A percentile compares a stretch with the other conserved stretches of the same genome.
phyloP scores from a whole-genome alignment of 2,888 invertebrate genomes.

The Amblyteles armatorius region DNA sequence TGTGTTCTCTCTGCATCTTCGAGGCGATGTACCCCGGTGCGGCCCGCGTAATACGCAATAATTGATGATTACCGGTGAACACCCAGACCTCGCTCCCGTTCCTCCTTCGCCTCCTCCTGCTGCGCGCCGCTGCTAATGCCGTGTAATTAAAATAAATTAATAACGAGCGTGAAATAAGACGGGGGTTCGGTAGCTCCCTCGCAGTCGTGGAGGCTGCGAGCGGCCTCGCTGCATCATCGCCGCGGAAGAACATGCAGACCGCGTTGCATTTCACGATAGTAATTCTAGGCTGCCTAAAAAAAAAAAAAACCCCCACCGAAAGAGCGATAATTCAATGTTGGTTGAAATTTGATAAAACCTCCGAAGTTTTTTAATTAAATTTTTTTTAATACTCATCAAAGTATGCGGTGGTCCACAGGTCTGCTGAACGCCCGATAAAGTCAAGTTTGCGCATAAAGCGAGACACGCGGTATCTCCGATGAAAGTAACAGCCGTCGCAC shows the following conservation, averaged over 20 bases:
- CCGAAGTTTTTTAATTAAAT: not conserved
- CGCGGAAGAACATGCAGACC: not conserved
- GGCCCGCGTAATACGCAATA: constrained; percentile 74
- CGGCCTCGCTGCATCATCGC: not conserved
- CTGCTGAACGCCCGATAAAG: not conserved
- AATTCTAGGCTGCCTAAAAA: constrained; percentile 28
- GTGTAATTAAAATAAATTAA: constrained; percentile 82
- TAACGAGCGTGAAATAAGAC: constrained; percentile 76
- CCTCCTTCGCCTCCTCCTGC: constrained; percentile 15
- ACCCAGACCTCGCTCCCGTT: constrained; percentile 53
- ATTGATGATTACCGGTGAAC: constrained; percentile 79
- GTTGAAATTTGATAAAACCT: not conserved
- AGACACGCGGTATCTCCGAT: not conserved
- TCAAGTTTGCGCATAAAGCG: not conserved
- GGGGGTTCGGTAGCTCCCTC: constrained; percentile 39
- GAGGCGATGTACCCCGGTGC: constrained; percentile 51
- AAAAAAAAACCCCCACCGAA: not conserved
- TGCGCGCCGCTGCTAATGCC: constrained; percentile 30
- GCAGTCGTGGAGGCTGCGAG: constrained; percentile 10
- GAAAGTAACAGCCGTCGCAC: not conserved
- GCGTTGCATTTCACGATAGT: constrained; percentile 1
- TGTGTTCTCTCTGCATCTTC: constrained; percentile 23
- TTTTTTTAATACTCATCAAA: not conserved
- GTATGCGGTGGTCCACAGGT: not conserved
- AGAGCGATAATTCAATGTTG: not conserved